A percentile compares a stretch with the other conserved stretches of the same genome.
Evolutionary conservation across 2,113 vertebrate species (phyloP).

Genomic region (Hippoglossus stenolepis): DNA sequence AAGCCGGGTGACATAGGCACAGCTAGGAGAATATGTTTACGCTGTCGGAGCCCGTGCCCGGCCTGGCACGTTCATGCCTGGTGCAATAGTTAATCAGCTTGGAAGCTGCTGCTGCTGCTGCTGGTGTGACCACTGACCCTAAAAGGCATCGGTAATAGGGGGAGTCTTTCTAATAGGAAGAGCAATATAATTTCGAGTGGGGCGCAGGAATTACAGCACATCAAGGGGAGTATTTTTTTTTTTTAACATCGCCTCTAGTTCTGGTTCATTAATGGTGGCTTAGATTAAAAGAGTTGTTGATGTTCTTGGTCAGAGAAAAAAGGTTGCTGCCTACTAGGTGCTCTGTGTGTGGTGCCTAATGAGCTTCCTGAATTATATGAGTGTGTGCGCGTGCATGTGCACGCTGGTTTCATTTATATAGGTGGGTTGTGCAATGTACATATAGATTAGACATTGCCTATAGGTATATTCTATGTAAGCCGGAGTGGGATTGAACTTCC

Average conservation of each 20-base stretch:
- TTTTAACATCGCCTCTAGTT: conserved; percentile 44
- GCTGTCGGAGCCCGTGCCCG: conserved; percentile 47
- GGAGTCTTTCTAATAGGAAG: conserved; percentile 48
- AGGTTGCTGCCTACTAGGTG: conserved; percentile 61
- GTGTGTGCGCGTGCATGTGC: conserved; percentile 16
- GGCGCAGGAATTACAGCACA: conserved; percentile 43
- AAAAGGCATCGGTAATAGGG: conserved; percentile 45
- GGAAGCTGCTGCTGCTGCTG: conserved; percentile 42
- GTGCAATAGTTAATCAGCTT: conserved; percentile 67
- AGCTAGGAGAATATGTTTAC: conserved; percentile 73
- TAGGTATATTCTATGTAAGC: conserved; percentile 62
- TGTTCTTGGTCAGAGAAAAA: conserved; percentile 60
- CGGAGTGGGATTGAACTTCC: conserved; percentile 51
- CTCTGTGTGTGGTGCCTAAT: conserved; percentile 75
- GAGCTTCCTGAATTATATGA: conserved; percentile 66
- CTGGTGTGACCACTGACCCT: conserved; percentile 65
- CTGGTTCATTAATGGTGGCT: conserved; percentile 70
- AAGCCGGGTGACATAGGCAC: conserved; percentile 71
- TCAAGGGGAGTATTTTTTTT: conserved; percentile 41
- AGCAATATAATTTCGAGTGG: conserved; percentile 43
- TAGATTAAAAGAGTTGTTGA: conserved; percentile 75
- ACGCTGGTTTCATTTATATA: not conserved
- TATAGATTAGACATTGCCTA: conserved; percentile 44
- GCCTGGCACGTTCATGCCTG: conserved; percentile 50
- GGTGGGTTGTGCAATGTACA: conserved; percentile 23